Base-by-base conservation (phyloP, 2,797 vertebrate genomes). In the Sandelia bainsii region DNA sequence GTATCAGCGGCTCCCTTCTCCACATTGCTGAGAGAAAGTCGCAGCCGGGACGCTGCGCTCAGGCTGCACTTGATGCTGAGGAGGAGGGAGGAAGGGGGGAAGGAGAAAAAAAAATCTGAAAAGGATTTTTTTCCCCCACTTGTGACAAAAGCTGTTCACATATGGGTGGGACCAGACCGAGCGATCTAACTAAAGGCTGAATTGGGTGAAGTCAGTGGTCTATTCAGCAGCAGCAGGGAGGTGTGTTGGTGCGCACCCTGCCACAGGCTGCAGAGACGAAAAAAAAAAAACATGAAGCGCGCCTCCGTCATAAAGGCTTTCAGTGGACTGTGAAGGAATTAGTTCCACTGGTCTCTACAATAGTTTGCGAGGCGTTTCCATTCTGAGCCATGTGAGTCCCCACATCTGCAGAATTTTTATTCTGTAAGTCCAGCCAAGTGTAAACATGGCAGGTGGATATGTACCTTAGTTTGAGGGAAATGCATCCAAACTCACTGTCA, bases 31-130 rank as follows among this genome's bases (percentile, higher is more conserved):
- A 87, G 84, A 84, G 77, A 87, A 87, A 92, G 89, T 84, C 80
- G 59, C 79, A 77, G 88, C 82, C 81, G 82, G 82, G 84, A 86
- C 86, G 73, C 84, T 89, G 63, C 59, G 76, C 83, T 79, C 81
- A 79, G 89, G 80, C 90, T 91, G 91, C 92, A 93, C 93, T 94
- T 95, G 93, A 94, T 93, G 94, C 93, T 92, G 84, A 90, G 88
- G 85, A 90, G 77, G 83, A 22, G 19, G 62, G 66, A 75, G 67
- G 50, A 58, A 54, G 44, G 48, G 63, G 50, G 56, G 52, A 70
- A 22, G 19, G 58, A 70, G 70, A 61, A 58, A 53, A 61, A 84
- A 74, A 87, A 79, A 66, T 81, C 80, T 86, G 75, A 88, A 91
- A 90, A 86, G 77, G 68, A 64, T 80, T 70, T 74, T 62, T 49